Conservation (phyloP, 2,113 vertebrate species). For the Plecotus auritus region DNA sequence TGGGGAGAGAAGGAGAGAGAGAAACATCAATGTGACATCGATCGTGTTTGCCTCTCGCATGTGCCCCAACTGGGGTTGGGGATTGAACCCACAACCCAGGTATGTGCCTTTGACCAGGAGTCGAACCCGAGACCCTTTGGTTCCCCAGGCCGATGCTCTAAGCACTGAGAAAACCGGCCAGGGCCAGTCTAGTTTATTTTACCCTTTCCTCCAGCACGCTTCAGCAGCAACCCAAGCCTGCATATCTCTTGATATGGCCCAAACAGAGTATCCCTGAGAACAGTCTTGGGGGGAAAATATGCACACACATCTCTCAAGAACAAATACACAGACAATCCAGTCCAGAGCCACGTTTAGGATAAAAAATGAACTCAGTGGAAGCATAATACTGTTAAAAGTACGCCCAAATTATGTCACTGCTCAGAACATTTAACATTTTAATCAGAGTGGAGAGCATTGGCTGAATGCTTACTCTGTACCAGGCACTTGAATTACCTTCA, state of each 20-base stretch:
- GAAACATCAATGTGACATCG: no score
- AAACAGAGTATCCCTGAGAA: background rate
- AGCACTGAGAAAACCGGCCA: no score
- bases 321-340: background rate
- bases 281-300: background rate
- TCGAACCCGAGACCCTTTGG: no score
- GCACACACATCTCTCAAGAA: background rate
- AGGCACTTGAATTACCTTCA: conserved; percentile 41
- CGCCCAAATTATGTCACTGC: background rate
- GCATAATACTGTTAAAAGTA: background rate
- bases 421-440: conserved; percentile 38
- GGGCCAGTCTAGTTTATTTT: background rate
- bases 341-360: background rate
- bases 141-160: no score
- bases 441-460: background rate
- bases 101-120: no score
- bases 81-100: no score
- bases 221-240: background rate
- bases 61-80: no score
- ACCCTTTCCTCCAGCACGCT: background rate
- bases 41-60: no score
- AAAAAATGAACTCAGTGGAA: conserved; percentile 9
- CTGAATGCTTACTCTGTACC: background rate
- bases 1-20: no score
- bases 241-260: background rate